A percentile compares a stretch with the other conserved stretches of the same genome.
Conservation (phyloP, 1,140 invertebrate genomes). For the Globodera rostochiensis region DNA sequence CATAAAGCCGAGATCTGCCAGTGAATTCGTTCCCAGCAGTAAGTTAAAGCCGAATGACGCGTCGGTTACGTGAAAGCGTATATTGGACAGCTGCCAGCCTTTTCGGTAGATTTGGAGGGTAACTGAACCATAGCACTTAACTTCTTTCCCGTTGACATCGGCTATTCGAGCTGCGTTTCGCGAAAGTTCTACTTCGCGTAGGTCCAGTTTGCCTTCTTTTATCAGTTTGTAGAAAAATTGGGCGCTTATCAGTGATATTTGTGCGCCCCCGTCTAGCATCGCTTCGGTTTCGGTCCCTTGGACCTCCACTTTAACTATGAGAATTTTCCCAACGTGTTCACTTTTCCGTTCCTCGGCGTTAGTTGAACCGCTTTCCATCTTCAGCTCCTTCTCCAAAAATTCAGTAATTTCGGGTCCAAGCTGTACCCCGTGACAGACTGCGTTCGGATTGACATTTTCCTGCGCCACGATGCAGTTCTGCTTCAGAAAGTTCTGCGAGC, state of each 20-base stretch:
- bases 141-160: conserved; percentile 1
- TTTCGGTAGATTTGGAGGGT: no score
- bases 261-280: not conserved
- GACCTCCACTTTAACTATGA: not conserved
- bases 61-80: no score
- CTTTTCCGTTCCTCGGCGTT: not conserved
- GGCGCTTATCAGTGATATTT: not conserved
- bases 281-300: not conserved
- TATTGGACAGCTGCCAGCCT: no score
- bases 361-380: no score
- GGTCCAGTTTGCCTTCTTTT: not conserved
- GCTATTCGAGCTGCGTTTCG: not conserved
- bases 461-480: no score
- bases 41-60: no score
- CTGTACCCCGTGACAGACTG: no score
- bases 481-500: no score
- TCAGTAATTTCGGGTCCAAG: no score
- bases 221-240: not conserved
- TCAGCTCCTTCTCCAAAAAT: no score
- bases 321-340: not conserved
- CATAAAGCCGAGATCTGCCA: not conserved
- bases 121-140: not conserved
- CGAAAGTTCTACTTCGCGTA: not conserved
- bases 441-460: no score
- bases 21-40: no score